Base-by-base conservation (phyloP, 2,888 invertebrate genomes). In the Crepidodera aurea region DNA sequence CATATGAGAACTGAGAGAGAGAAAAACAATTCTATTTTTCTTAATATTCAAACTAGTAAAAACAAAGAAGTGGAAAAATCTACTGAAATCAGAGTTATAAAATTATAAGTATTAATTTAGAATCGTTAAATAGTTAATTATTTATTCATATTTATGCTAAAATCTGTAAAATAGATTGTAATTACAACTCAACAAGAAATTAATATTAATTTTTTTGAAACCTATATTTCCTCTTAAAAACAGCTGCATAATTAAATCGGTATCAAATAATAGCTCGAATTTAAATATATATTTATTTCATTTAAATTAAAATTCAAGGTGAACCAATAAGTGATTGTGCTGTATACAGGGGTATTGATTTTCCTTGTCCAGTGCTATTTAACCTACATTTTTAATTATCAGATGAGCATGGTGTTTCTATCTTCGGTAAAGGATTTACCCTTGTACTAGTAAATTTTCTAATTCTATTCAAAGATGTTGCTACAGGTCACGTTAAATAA, bases 381-480 rank as follows among this genome's bases (percentile, higher is more conserved):
- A 54, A 54, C 54, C 54, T 54, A 54, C 42, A 42, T 54, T 42
- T 42, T 53, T 40, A 15, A 40, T 53, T 51, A 39, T 51, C 27
- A 53, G 10, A 40, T 32, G 25, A 27, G 19, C 40, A 53, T 42
- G 25, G 12, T 53, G 34, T 53, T 25, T 19, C 54, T 54, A 19
- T 54, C 12, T 42, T 44, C 6, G 44, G 29, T 42, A 42, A 39
- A 51, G 13, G 22, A 37, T 18, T 37, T 40, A 40, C 25, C 54
- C 54, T 54, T 44, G 54, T 12, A 13, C 16, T 22, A 12, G n/a
- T 40, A 40, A 32, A 8, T 50, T 12, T 25, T 50, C 25, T 44
- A 54, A 42, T 53, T 53, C 3, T 27, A 10, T 7, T 13, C 13
- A 15, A 51, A 29, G 15, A 37, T 51, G 27, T 40, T 27, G 54